These are phyloP conservation scores for Rhopilema esculentum DNA, from an alignment of 30 jellyfish, hydroid and myxozoan genomes.

Conservation along the genomic window DNA sequence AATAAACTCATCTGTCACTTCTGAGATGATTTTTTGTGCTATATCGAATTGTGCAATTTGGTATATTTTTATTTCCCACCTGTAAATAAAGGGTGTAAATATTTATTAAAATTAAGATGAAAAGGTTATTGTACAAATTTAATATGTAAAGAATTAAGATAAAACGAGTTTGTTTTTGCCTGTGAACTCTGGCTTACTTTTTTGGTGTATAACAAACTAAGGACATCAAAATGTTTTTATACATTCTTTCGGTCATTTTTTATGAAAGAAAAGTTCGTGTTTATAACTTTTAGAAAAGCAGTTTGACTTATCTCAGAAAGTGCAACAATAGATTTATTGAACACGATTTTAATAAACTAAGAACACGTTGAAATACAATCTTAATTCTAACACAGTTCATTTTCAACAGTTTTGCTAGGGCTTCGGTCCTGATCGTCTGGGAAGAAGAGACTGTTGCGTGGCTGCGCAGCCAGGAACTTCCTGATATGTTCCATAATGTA, in stretches of 20 bases:
- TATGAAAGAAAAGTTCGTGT: not conserved
- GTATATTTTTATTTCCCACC: constrained; percentile 37
- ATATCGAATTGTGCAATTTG: not conserved
- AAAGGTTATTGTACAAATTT: constrained; percentile 51
- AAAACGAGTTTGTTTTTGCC: not conserved
- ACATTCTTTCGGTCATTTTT: not conserved
- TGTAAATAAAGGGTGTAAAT: constrained; percentile 68
- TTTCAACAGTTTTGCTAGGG: no score
- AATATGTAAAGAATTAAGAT: constrained; percentile 20
- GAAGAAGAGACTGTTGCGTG: no score
- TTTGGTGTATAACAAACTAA: not conserved
- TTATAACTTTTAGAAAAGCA: no score
- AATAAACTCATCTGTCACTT: not conserved
- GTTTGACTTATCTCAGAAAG: no score
- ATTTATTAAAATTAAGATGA: constrained; percentile 55
- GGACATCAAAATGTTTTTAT: no score
- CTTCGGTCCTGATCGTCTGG: no score
- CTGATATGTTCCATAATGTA: no score
- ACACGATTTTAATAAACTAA: no score
- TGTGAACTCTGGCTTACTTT: not conserved
- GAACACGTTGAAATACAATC: no score
- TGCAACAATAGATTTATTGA: no score
- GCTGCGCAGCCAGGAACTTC: no score
- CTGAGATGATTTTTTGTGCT: not conserved
- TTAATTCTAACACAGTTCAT: no score